These are phyloP conservation scores for Muschampia plurimacula DNA, from an alignment of 2,888 invertebrate species.

Conservation along the genomic window DNA sequence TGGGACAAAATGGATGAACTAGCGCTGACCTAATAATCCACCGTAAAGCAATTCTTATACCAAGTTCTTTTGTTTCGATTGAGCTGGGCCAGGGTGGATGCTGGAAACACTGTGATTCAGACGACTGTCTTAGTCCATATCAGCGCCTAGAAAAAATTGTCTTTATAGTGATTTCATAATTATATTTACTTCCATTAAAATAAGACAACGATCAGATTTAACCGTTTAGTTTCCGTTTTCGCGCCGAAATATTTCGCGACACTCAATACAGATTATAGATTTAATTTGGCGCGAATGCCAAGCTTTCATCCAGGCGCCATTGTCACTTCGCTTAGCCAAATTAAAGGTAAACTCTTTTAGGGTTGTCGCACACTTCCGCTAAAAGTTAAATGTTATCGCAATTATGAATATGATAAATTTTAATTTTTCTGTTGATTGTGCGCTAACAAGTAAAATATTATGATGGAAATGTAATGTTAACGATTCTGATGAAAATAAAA, in stretches of 20 bases:
- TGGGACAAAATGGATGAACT: too few species aligned
- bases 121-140: too few species aligned
- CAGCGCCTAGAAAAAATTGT: too few species aligned
- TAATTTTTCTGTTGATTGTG: neutral
- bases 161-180: neutral
- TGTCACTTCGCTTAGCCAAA: slow-evolving; percentile 33
- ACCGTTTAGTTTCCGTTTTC: slow-evolving; percentile 2
- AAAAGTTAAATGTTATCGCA: neutral
- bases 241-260: slow-evolving; percentile 39
- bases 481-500: neutral
- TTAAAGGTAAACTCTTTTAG: slow-evolving; percentile 34
- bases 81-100: too few species aligned
- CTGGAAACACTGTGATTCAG: too few species aligned
- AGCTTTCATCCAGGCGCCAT: slow-evolving; percentile 29
- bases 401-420: neutral
- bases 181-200: neutral
- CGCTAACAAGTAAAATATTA: neutral
- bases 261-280: slow-evolving; percentile 60
- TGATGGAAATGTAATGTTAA: neutral
- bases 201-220: slow-evolving; percentile 8
- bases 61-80: too few species aligned
- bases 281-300: slow-evolving; percentile 55
- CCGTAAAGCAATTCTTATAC: too few species aligned
- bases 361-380: slow-evolving; percentile 5
- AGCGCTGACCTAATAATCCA: too few species aligned